A percentile compares a stretch with the other conserved stretches of the same genome.
These are phyloP conservation scores for Coturnix japonica DNA, from an alignment of 2,113 vertebrate species.

Conservation along the genomic window DNA sequence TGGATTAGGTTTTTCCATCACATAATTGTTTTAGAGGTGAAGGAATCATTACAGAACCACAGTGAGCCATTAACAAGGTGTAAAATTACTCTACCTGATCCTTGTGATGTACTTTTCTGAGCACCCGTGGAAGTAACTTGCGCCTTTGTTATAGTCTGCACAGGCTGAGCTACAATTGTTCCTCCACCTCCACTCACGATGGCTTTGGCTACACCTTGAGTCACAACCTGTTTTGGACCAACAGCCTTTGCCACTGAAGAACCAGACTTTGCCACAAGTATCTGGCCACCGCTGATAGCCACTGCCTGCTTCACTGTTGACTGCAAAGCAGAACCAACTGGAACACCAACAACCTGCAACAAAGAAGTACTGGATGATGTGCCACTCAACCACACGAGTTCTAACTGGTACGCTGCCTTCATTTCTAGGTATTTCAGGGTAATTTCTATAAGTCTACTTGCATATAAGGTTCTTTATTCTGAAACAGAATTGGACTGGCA, in stretches of 20 bases:
- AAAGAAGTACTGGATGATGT: slow-evolving; percentile 22
- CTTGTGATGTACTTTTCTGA: slow-evolving; percentile 90
- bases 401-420: background rate
- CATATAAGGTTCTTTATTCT: background rate
- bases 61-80: background rate
- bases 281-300: slow-evolving; percentile 95
- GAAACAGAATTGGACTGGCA: slow-evolving; percentile 12
- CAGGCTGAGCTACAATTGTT: slow-evolving; percentile 86
- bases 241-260: slow-evolving; percentile 89
- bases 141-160: slow-evolving; percentile 84
- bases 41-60: background rate
- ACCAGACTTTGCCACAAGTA: slow-evolving; percentile 93
- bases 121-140: slow-evolving; percentile 82
- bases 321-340: slow-evolving; percentile 89
- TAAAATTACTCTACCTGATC: slow-evolving; percentile 79
- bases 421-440: background rate
- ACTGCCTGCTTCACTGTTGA: slow-evolving; percentile 92
- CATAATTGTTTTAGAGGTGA: background rate
- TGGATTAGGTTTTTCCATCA: background rate
- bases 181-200: slow-evolving; percentile 90
- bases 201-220: slow-evolving; percentile 97
- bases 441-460: background rate
- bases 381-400: background rate
- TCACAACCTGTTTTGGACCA: slow-evolving; percentile 93
- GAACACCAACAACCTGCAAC: slow-evolving; percentile 90